These are phyloP conservation scores for Bubo bubo DNA, from an alignment of 2,113 vertebrate genomes.

Conservation along the genomic window DNA sequence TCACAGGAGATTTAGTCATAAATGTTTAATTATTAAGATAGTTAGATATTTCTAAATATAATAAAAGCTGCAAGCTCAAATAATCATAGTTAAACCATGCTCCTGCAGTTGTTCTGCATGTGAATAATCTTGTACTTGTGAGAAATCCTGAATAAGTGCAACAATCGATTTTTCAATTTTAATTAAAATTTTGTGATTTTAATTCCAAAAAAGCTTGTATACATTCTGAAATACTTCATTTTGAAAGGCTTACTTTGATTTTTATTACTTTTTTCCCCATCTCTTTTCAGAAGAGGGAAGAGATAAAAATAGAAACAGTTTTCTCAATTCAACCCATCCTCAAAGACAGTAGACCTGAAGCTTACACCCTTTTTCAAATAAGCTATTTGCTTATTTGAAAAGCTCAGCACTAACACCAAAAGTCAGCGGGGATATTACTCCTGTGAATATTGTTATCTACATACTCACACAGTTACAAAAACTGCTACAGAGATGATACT, in stretches of 20 bases:
- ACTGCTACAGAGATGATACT: neutral
- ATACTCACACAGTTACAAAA: neutral
- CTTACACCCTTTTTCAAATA: neutral
- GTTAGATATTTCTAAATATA: neutral
- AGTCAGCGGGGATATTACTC: neutral
- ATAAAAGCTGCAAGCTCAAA: slow-evolving; percentile 17
- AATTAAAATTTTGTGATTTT: neutral
- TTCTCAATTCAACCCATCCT: neutral
- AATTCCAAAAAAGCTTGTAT: neutral
- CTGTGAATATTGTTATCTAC: neutral
- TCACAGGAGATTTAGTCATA: slow-evolving; percentile 23
- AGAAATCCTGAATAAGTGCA: neutral
- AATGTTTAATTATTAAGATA: slow-evolving; percentile 21
- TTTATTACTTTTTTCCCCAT: neutral
- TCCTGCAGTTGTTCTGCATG: neutral
- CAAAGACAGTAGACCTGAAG: neutral
- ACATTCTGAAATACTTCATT: neutral
- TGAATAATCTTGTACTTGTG: neutral
- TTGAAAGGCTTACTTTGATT: neutral
- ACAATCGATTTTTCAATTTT: neutral
- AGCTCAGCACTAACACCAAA: neutral
- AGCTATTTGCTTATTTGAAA: neutral
- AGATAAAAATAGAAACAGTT: neutral
- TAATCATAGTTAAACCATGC: neutral
- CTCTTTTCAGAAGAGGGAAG: neutral